phyloP scores from a whole-genome alignment of 92 coral and sea anemone species.

The Phenganax subtilis region DNA sequence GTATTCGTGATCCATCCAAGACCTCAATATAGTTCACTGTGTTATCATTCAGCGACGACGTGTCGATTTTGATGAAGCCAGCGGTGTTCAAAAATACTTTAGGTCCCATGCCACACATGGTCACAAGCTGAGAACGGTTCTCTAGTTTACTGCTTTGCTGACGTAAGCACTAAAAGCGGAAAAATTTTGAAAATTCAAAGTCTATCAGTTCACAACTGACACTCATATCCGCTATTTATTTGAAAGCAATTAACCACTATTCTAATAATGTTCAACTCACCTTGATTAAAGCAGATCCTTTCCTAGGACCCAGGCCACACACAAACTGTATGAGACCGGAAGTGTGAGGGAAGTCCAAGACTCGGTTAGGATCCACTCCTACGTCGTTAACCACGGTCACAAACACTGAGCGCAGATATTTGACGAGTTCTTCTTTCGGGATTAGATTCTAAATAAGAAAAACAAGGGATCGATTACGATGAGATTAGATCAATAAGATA shows the following conservation, averaged over 20 bases:
- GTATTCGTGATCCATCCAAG: conserved; percentile 91
- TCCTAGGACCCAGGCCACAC: conserved; percentile 98
- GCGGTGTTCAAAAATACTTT: conserved; percentile 92
- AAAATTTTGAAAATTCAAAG: background rate
- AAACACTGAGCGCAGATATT: conserved; percentile 66
- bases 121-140: conserved; percentile 97
- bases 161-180: conserved; percentile 62
- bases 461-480: background rate
- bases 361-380: conserved; percentile 91
- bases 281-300: conserved; percentile 81
- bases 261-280: conserved; percentile 41
- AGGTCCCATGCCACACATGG: conserved; percentile 94
- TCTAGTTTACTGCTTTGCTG: conserved; percentile 87
- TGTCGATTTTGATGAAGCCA: conserved; percentile 93
- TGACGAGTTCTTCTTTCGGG: conserved; percentile 73
- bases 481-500: no score
- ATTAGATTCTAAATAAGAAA: conserved; percentile 63
- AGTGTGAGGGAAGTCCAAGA: conserved; percentile 81
- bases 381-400: conserved; percentile 88
- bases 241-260: background rate
- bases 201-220: background rate
- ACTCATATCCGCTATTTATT: background rate
- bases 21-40: conserved; percentile 87
- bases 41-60: conserved; percentile 76
- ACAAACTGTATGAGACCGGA: conserved; percentile 87